Conservation (phyloP, 2,797 vertebrate species). For the Masticophis lateralis region DNA sequence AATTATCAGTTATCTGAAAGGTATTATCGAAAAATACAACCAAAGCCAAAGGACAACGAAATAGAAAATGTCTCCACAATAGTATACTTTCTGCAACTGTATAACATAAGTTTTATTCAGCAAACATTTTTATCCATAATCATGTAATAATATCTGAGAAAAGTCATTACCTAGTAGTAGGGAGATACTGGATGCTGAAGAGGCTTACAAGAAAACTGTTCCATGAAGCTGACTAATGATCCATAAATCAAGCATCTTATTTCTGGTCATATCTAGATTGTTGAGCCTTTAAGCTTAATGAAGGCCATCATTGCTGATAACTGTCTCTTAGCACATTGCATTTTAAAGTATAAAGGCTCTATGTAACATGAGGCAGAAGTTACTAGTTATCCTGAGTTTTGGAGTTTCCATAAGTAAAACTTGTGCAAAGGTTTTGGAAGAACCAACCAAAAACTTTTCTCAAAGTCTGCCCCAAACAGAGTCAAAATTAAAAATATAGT, state of each 20-base stretch:
- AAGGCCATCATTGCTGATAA: not conserved
- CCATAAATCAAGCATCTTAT: not conserved
- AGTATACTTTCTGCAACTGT: slow-evolving; percentile 5
- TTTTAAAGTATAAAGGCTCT: not conserved
- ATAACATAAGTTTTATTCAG: not conserved
- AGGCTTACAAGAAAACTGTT: not conserved
- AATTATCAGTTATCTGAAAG: not conserved
- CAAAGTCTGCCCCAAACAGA: not conserved
- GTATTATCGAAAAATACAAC: not conserved
- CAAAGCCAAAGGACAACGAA: not conserved
- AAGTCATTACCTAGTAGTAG: not conserved
- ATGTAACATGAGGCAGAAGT: not conserved
- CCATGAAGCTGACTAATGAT: not conserved
- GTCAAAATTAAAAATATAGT: not conserved
- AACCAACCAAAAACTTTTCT: not conserved
- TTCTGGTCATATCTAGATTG: not conserved
- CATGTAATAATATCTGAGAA: not conserved
- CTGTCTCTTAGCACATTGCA: not conserved
- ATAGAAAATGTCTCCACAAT: slow-evolving; percentile 1
- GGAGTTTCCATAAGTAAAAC: not conserved
- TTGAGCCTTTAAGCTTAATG: not conserved
- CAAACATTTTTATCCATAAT: slow-evolving; percentile 10
- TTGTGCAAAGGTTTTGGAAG: not conserved
- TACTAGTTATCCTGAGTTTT: not conserved
- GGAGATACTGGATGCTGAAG: not conserved